Evolutionary conservation across 2,797 vertebrate genomes (phyloP).

Genomic region (Characodon lateralis): DNA sequence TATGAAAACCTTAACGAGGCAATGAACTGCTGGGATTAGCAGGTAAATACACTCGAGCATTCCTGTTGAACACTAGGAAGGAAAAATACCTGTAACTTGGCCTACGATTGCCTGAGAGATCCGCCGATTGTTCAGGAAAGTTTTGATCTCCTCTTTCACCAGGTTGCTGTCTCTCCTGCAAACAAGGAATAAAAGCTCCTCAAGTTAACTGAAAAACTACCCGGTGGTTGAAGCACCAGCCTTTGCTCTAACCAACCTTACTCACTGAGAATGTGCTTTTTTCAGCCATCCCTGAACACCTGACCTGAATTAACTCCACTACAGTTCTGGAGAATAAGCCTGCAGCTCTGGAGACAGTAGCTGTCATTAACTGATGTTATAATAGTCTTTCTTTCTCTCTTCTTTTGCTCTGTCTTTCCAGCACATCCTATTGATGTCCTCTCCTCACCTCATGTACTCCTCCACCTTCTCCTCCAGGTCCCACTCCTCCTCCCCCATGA

Average conservation of each 20-base stretch:
- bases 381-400: slow-evolving; percentile 63
- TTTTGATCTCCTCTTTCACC: slow-evolving; percentile 88
- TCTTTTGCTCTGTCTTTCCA: slow-evolving; percentile 16
- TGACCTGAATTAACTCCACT: slow-evolving; percentile 77
- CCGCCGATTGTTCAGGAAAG: slow-evolving; percentile 86
- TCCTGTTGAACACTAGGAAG: not conserved
- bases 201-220: slow-evolving; percentile 22
- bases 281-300: slow-evolving; percentile 64
- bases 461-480: slow-evolving; percentile 88
- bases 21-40: too few species aligned
- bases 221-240: slow-evolving; percentile 42
- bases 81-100: slow-evolving; percentile 83
- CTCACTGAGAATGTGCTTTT: slow-evolving; percentile 57
- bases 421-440: slow-evolving; percentile 8
- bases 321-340: slow-evolving; percentile 70
- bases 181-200: slow-evolving; percentile 24
- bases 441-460: slow-evolving; percentile 86
- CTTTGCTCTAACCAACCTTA: slow-evolving; percentile 54
- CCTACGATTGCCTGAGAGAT: slow-evolving; percentile 88
- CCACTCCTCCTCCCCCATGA: slow-evolving; percentile 85
- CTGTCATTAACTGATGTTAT: slow-evolving; percentile 73
- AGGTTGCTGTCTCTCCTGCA: slow-evolving; percentile 86
- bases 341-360: slow-evolving; percentile 60
- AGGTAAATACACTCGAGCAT: too few species aligned
- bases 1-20: too few species aligned